Evolutionary conservation across 2,113 vertebrate genomes (phyloP).

Genomic region (Bothrops jararaca): DNA sequence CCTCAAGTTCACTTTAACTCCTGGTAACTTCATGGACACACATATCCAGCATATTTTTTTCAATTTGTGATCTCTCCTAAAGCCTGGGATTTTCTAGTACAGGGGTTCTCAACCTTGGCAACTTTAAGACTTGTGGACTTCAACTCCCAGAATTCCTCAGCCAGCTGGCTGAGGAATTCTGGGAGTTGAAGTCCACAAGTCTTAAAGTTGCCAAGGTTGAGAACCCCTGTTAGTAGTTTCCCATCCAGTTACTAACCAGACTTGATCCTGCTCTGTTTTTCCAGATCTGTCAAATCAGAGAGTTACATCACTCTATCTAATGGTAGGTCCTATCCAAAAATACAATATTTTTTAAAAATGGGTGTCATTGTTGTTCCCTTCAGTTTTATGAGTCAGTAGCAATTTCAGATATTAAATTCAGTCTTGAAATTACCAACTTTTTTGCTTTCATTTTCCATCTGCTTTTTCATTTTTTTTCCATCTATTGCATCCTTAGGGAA

Average conservation of each 20-base stretch:
- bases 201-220: too few species aligned
- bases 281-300: not conserved
- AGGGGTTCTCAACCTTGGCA: too few species aligned
- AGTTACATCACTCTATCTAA: not conserved
- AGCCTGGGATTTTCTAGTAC: not conserved
- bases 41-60: not conserved
- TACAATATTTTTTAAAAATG: not conserved
- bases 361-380: not conserved
- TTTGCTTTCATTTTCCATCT: not conserved
- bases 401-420: not conserved
- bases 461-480: conserved; percentile 15
- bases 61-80: not conserved
- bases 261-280: not conserved
- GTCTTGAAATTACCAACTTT: not conserved
- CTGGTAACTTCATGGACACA: not conserved
- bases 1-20: not conserved
- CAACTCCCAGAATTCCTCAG: too few species aligned
- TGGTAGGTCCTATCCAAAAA: not conserved
- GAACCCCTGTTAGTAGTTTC: too few species aligned
- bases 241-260: not conserved
- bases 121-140: too few species aligned
- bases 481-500: not conserved
- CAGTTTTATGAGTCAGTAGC: not conserved
- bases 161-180: too few species aligned
- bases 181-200: too few species aligned